Base-by-base conservation (phyloP, 2,888 invertebrate species). In the Himalopsyche kuldschensis region DNA sequence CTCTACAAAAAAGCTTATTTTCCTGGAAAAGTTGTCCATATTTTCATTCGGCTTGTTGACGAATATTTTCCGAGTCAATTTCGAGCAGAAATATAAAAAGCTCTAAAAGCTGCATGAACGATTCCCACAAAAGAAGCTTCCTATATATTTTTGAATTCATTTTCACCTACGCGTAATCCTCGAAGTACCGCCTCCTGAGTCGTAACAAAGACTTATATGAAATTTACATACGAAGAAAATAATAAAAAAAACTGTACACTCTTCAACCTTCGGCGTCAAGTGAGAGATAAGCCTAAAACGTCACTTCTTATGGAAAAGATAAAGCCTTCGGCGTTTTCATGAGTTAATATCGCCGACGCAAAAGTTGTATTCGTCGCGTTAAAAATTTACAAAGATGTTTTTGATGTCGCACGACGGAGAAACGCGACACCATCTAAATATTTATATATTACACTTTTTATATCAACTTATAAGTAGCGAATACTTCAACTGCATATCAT, bases 141-240 rank as follows among this genome's bases (percentile, higher is more conserved):
- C 75, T 31, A 32, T 30, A 75, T 75, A 75, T 75, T 75, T 75
- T 27, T 31, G 75, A 75, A 75, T 75, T 75, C 75, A 31, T 75
- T 75, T 75, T 27, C 75, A 31, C 75, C 75, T 32, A 75, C 75
- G 27, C 75, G 32, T 75, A 31, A 75, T 75, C 75, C 75, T 32
- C 55, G 24, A 27, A 75, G 75, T 75, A 24, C 20, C 55, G 75
- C 27, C 75, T 75, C 8, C 75, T 27, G 24, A 32, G 75, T 75
- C 75, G 31, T 75, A 75, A 75, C 75, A 75, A 75, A 75, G 75
- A 75, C 75, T 32, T 75, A 75, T 75, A 75, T 75, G 75, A 75
- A 75, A 75, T 75, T 75, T 75, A 75, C 75, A 75, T 75, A 75
- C 75, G 75, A 30, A 75, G 75, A 75, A 32, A 75, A 75, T 75